Conservation (phyloP, 2,888 invertebrate species). For the Eupithecia dodoneata region DNA sequence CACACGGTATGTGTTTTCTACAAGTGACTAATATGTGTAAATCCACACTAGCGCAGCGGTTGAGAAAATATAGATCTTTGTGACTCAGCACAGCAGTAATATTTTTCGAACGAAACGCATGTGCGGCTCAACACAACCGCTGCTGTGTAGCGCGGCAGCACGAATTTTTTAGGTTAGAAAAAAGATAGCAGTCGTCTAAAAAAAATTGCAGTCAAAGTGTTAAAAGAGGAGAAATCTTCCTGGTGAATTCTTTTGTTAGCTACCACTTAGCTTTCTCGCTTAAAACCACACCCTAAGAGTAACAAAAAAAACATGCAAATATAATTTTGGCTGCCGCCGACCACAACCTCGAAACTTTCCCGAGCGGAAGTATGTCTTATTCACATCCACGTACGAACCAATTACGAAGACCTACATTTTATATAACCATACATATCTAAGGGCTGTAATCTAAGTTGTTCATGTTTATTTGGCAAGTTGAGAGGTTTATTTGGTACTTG, state of each 20-base stretch:
- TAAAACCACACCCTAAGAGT: not conserved
- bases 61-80: too few species aligned
- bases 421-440: constrained; percentile 52
- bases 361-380: constrained; percentile 61
- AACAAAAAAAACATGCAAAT: constrained; percentile 46
- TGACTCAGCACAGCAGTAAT: too few species aligned
- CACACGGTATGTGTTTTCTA: too few species aligned
- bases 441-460: constrained; percentile 52
- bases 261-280: not conserved
- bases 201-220: too few species aligned
- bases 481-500: constrained; percentile 26
- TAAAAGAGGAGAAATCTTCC: not conserved
- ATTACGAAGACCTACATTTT: constrained; percentile 64
- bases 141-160: too few species aligned
- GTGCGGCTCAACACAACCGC: too few species aligned
- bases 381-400: constrained; percentile 65
- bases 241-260: not conserved
- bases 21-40: too few species aligned
- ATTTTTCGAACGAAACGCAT: too few species aligned
- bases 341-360: constrained; percentile 53
- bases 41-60: too few species aligned
- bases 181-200: too few species aligned
- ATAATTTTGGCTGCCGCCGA: constrained; percentile 51
- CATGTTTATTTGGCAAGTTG: constrained; percentile 44
- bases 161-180: too few species aligned